Base-by-base conservation (phyloP, 2,113 vertebrate genomes). In the Ictidomys tridecemlineatus region DNA sequence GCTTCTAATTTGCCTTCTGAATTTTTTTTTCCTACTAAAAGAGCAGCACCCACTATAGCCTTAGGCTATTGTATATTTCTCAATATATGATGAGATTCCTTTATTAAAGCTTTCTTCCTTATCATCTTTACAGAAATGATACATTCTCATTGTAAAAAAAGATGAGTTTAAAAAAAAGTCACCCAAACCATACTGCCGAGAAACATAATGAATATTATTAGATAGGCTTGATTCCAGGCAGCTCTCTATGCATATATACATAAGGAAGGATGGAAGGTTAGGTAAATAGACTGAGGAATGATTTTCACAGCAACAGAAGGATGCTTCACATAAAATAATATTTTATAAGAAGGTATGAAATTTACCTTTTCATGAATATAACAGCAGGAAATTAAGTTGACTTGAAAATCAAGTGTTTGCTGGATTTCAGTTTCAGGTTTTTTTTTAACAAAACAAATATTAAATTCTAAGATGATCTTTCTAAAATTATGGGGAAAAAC, bases 301-400 rank as follows among this genome's bases (percentile, higher is more conserved):
- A 89, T 93, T 89, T 91, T 73, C 20, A 37, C 53, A 80, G 16
- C 34, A 58, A 58, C 28, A 26, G 53, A 24, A n/a, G 42, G 26
- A 42, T 32, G 69, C 20, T 82, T 92, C 28, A 79, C 48, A 79
- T 63, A 76, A 72, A 95, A 87, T 37, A 42, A 63, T 87, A 79
- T 61, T 84, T 85, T 90, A 48, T 74, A 70, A 86, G 42, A 87
- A 92, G 42, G 16, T 87, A 37, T 32, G 32, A 87, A 82, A 69
- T 83, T 89, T 97, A 89, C 42, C 61, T 92, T 95, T 92, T 56
- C 13, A 39, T 87, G 58, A 90, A 48, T 82, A 94, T 83, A 89
- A 67, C 30, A 87, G 48, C 67, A 74, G 34, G 26, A 74, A 79
- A 69, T 83, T 20, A 86, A 83, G 8, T 77, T 69, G 53, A 86